phyloP scores from a whole-genome alignment of 2,113 vertebrate species.

The Heterotis niloticus region DNA sequence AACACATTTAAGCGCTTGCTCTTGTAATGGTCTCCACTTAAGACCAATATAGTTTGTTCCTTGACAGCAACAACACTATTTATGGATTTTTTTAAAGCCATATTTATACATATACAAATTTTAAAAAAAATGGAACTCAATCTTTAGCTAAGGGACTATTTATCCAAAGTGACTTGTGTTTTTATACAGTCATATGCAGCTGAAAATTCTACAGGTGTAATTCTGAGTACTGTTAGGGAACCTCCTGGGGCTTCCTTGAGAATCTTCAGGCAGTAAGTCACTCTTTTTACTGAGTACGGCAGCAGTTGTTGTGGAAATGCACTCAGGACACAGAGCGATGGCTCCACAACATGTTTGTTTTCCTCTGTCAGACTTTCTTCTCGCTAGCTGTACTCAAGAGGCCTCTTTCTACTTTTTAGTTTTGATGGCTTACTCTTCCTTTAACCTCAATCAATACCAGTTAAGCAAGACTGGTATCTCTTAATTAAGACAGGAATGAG shows the following conservation, averaged over 20 bases:
- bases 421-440: conserved; percentile 55
- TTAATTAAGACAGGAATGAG: conserved; percentile 65
- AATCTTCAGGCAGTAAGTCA: too few relatives aligned
- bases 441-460: conserved; percentile 67
- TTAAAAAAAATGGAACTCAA: background rate
- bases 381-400: conserved; percentile 36
- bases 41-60: conserved; percentile 27
- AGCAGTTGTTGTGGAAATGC: background rate
- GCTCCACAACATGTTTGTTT: background rate
- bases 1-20: conserved; percentile 51
- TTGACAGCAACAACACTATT: background rate
- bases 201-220: too few relatives aligned
- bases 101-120: background rate
- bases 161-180: too few relatives aligned
- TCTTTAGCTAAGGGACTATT: background rate
- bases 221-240: too few relatives aligned
- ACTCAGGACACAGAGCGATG: background rate
- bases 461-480: conserved; percentile 63
- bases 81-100: background rate
- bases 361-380: background rate
- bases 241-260: too few relatives aligned
- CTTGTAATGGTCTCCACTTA: conserved; percentile 35
- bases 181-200: too few relatives aligned
- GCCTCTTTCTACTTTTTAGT: conserved; percentile 48
- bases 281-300: too few relatives aligned